Base-by-base conservation (phyloP, 2,888 invertebrate genomes). In the Cylindroiulus punctatus region DNA sequence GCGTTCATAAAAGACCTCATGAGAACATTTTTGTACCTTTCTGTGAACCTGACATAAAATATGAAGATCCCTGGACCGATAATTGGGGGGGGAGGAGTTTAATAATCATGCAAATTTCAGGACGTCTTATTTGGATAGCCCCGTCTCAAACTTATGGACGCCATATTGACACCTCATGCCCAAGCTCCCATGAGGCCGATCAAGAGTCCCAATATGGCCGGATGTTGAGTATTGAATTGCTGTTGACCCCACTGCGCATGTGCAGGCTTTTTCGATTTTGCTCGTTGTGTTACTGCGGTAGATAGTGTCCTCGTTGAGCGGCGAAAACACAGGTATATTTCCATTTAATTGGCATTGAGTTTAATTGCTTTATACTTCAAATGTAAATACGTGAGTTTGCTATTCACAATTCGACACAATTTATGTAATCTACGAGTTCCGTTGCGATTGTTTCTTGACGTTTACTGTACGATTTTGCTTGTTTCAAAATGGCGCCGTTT, bases 401-500 rank as follows among this genome's bases (percentile, higher is more conserved):
- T 65, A 26, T 26, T 65, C 26, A 12, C 8, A 26, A 65, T 12
- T 65, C 12, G 65, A 2, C 22, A 22, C 26, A 12, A 22, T 65
- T 65, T 65, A 0, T 65, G 65, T 65, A 22, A 26, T 26, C 12
- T 65, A 26, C 26, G 22, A 65, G 65, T 65, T 65, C 26, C 0
- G 8, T 65, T 65, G 26, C 26, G 26, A 65, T 26, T 65, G 22
- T 26, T 10, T 65, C 26, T 65, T 65, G 65, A 65, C 65, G 26
- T 65, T 65, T 26, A 65, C 65, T 65, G 65, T 65, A 65, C 65
- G 22, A 65, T 2, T 65, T 65, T 65, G 65, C 65, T 65, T 65
- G 65, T 65, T 65, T 65, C 65, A 65, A 65, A 65, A 65, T 65
- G 65, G 65, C 65, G 65, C 65, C 65, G 65, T 65, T 65, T 65